These are phyloP conservation scores for Himalopsyche tibetana DNA, from an alignment of 2,888 invertebrate species.

Conservation along the genomic window DNA sequence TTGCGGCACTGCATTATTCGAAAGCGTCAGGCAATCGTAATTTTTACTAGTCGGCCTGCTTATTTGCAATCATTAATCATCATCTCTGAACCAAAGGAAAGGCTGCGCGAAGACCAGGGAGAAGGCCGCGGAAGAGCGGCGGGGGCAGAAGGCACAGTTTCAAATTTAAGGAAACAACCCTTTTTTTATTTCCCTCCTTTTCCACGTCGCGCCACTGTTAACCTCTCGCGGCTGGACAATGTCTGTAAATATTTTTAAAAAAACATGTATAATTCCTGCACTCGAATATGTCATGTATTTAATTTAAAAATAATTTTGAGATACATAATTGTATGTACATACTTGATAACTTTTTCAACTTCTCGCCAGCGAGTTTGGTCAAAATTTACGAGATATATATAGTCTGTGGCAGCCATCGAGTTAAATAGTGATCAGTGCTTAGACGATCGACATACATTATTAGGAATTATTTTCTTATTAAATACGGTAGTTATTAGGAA, in stretches of 20 bases:
- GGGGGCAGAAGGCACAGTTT: conserved; percentile 70
- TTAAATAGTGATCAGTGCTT: too few species aligned
- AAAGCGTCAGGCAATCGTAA: conserved; percentile 49
- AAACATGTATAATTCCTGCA: too few species aligned
- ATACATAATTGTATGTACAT: too few species aligned
- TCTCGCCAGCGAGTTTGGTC: too few species aligned
- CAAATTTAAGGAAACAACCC: conserved; percentile 77
- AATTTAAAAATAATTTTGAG: too few species aligned
- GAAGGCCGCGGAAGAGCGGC: conserved; percentile 68
- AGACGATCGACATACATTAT: too few species aligned
- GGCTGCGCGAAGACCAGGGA: conserved; percentile 60
- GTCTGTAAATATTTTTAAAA: not conserved
- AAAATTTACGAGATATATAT: too few species aligned
- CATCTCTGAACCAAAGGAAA: conserved; percentile 69
- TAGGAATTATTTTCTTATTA: too few species aligned
- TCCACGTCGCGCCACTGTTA: conserved; percentile 45
- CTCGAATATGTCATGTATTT: too few species aligned
- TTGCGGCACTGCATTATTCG: conserved; percentile 39
- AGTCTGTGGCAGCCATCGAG: too few species aligned
- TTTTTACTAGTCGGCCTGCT: conserved; percentile 71
- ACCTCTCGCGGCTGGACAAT: conserved; percentile 18
- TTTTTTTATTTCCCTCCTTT: conserved; percentile 70
- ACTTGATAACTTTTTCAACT: too few species aligned
- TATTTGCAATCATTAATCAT: conserved; percentile 79
- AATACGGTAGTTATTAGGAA: too few species aligned